Base-by-base conservation (phyloP, 2,797 vertebrate genomes). In the Amblyopsis hoosieri region DNA sequence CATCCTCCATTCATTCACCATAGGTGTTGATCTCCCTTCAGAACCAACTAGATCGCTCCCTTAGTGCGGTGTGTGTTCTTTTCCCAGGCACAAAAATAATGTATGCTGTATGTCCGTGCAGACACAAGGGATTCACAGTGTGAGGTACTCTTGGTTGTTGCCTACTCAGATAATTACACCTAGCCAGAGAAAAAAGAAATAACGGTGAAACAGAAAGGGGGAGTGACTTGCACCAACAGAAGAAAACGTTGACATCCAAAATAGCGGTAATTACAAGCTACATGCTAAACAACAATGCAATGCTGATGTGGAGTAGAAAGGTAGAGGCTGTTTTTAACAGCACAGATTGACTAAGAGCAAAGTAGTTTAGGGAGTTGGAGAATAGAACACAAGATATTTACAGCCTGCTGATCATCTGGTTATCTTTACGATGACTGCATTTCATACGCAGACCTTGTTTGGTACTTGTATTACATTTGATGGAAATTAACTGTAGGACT, bases 1-100 rank as follows among this genome's bases (percentile, higher is more conserved):
- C 88, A 89, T 87, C 78, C 60, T 80, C 67, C 88, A 91, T 91
- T 72, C 87, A 91, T 86, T 78, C 72, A 78, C 81, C 86, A 86
- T 87, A 60, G 80, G 78, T 47, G 67, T 90, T 90, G 90, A 89
- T 91, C 90, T 90, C 87, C 87, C 85, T 62, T 71, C 72, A 83
- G 85, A 90, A 86, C 79, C 82, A 60, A 52, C 55, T 46, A 23
- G 33, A 49, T 66, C 66, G 12, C 9, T 23, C 23, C 23, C 23
- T 23, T 23, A 23, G 23, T 69, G 15, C 45, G 45, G 56, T 66
- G 45, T 69, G 37, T 42, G 9, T 42, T 45, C 64, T 29, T 46
- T 56, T 69, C 37, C 6, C 42, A 61, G 37, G 56, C 13, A 53
- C 37, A 33, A 46, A 23, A 57, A 61, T 55, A 55, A 29, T 19